These are phyloP conservation scores for Aplidium turbinatum DNA, from an alignment of 23 tunicate species.

Conservation along the genomic window DNA sequence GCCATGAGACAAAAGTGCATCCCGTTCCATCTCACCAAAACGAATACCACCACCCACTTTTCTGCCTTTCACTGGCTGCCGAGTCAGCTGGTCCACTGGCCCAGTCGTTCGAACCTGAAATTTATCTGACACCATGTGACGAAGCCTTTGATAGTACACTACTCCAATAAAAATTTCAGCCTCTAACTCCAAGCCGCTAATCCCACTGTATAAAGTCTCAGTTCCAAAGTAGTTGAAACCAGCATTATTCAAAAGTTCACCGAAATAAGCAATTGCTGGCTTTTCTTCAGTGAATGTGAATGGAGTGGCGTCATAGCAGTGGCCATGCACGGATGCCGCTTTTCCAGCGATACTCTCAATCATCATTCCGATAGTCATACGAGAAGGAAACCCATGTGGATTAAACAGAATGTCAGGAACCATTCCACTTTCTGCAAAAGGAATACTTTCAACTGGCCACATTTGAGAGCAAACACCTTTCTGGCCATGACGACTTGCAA, in stretches of 20 bases:
- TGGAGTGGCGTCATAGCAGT: slow-evolving; percentile 95
- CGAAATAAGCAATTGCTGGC: slow-evolving; percentile 90
- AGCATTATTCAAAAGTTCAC: slow-evolving; percentile 66
- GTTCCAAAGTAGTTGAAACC: slow-evolving; percentile 93
- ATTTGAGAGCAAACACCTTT: slow-evolving; percentile 93
- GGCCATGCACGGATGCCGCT: slow-evolving; percentile 77
- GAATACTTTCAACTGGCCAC: slow-evolving; percentile 85
- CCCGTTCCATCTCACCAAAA: slow-evolving; percentile 99
- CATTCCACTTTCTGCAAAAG: slow-evolving; percentile 95
- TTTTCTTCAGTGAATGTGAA: slow-evolving; percentile 83
- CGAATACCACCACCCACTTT: slow-evolving; percentile 92
- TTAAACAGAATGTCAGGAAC: slow-evolving; percentile 95
- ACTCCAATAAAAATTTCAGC: slow-evolving; percentile 93
- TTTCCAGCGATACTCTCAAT: slow-evolving; percentile 98
- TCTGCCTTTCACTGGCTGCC: slow-evolving; percentile 93
- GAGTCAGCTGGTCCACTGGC: slow-evolving; percentile 83
- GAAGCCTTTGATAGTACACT: slow-evolving; percentile 95
- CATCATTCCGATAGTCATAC: slow-evolving; percentile 99
- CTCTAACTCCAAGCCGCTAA: slow-evolving; percentile 84
- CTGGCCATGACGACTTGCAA: slow-evolving; percentile 96
- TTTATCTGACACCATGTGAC: slow-evolving; percentile 99
- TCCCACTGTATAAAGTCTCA: slow-evolving; percentile 89
- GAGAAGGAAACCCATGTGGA: slow-evolving; percentile 99
- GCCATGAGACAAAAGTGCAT: slow-evolving; percentile 92
- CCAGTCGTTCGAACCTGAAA: slow-evolving; percentile 95